Evolutionary conservation across 2,888 invertebrate species (phyloP), one percentile per base, ranked within the genome.

Genomic region (Disparrhopalites patrizii): DNA sequence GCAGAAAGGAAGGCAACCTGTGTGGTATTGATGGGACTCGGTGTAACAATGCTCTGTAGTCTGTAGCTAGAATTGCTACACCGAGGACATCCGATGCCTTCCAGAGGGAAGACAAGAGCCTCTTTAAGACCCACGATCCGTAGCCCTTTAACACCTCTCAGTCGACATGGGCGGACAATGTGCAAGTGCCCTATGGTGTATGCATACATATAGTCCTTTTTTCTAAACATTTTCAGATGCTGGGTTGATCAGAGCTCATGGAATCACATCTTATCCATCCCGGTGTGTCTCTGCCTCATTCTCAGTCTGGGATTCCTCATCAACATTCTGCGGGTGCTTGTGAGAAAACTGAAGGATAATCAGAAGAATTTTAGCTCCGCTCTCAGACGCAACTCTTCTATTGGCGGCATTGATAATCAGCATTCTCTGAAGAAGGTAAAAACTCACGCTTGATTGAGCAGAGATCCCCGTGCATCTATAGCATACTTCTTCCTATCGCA

Each of bases 301-400:
- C 84, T 92, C 72, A 93, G 93, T 80, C 82, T 93, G 55, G 82
- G 87, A 73, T 93, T 94, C 80, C 85, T 93, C 71, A 88, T 90
- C 81, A 94, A 93, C 82, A 93, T 94, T 77, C 89, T 93, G 68
- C 85, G 93, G 73, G 93, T 93, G 64, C 83, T 94, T 70, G 84
- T 91, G 76, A 85, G 88, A 62, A 93, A 93, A 79, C 62, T 74
- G 25, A 74, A 74, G 43, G 72, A 74, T 52, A 70, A 65, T 55
- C 71, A 71, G 60, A 68, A 71, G 57, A 70, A 68, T 38, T 72
- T 74, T 51, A 70, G 61, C n/a, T 69, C 69, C 52, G 68, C 68
- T 8, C 38, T 62, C 8, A 63, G 71, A 31, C 56, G 70, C 10
- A 68, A 72, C 56, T 73, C 73, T 28, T 66, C 68, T 36, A 70